Evolutionary conservation across 2,113 vertebrate species (phyloP).

Genomic region (Cairina moschata): DNA sequence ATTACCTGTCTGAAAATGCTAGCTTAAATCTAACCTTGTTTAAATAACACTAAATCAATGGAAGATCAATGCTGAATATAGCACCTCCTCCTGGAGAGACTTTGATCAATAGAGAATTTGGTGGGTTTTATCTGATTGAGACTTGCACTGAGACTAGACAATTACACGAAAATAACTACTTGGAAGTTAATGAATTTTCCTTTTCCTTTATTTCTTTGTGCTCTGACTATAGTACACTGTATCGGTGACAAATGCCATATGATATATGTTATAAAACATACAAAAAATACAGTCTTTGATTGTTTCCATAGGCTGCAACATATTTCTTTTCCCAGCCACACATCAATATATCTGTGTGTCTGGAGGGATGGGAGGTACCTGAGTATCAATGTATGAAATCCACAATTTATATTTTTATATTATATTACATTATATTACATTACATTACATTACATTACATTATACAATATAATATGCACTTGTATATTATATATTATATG

Average conservation of each 20-base stretch:
- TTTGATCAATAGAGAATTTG: conserved; percentile 59
- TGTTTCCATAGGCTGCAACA: background rate
- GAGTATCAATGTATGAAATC: background rate
- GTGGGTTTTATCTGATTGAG: conserved; percentile 40
- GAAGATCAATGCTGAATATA: conserved; percentile 64
- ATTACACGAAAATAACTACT: conserved; percentile 49
- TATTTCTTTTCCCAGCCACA: background rate
- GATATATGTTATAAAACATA: background rate
- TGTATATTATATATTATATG: too few species aligned
- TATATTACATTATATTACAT: too few species aligned
- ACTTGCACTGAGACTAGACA: conserved; percentile 33
- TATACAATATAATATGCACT: too few species aligned
- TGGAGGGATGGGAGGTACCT: background rate
- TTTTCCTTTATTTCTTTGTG: background rate
- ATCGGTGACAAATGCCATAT: background rate
- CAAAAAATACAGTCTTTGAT: background rate
- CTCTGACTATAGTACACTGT: background rate
- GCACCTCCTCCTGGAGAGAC: background rate
- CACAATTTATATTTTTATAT: background rate
- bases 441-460: too few species aligned
- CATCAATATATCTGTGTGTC: background rate
- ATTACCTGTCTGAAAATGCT: conserved; percentile 37
- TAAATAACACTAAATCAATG: conserved; percentile 65
- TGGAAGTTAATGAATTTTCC: conserved; percentile 54
- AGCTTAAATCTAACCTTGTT: conserved; percentile 46